Evolutionary conservation across 2,113 vertebrate species (phyloP), one percentile per base, ranked within the genome.

Genomic region (Ciconia stormi): DNA sequence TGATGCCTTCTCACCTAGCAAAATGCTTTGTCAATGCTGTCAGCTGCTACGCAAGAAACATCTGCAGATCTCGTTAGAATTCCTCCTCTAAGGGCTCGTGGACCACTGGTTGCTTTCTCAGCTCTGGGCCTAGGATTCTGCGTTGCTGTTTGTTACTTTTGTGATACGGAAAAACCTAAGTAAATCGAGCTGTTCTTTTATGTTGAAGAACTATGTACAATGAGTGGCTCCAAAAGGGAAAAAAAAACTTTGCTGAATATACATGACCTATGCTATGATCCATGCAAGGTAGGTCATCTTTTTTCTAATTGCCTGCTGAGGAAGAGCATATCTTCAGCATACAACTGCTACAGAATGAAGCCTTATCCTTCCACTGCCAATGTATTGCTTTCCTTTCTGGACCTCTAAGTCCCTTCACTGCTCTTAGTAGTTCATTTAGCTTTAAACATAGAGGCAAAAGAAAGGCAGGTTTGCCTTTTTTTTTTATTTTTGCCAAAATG

Each of bases 221-320:
- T 7, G 16, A 59, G 30, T 32, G 38, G 47, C 15, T 72, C 40
- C 38, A 21, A 38, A 72, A 56, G 47, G 81, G 40, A 7, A 36
- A 47, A 36, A 47, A 78, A 46, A n/a, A 4, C 17, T 69, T 61
- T 34, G 38, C 23, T 56, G 53, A 66, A 21, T 8, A 15, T 6
- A 30, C 15, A 11, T 3, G 11, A n/a, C 3, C 15, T 23, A 13
- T 2, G 11, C 42, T 13, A 7, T 7, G 40, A 22, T 11, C 49
- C 44, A 8, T 0, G 19, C 2, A 12, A 16, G 14, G 36, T 1
- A 40, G n/a, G 26, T 29, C 17, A 25, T 4, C n/a, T 56, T 42
- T 17, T 6, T 36, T 9, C 36, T 21, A 19, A 29, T 0, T 6
- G 22, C 4, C 3, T 21, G 34, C 69, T 42, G 38, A 40, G 42